Base-by-base conservation (phyloP, 2,797 vertebrate genomes). In the Heteromormyrus szaboi region DNA sequence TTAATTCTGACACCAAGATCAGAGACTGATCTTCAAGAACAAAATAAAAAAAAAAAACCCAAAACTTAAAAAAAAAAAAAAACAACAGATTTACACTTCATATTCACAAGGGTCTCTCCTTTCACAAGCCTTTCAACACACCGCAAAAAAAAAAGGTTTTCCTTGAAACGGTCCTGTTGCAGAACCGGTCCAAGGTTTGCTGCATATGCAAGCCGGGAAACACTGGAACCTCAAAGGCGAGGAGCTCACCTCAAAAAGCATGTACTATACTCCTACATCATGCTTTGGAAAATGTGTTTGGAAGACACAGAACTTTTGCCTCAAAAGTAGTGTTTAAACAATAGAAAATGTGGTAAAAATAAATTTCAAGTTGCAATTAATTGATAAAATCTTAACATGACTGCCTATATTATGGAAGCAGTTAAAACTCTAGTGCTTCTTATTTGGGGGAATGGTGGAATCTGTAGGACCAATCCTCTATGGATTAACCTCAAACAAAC, bases 1-100 rank as follows among this genome's bases (percentile, higher is more conserved):
- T 98, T 98, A 97, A 97, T 97, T 97, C 97, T 97, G 97, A 97
- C 97, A 97, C 96, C 96, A 95, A 96, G 97, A 99, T 98, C 97
- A 97, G 96, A 95, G 98, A 96, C 96, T 97, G 97, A 97, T 97
- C 96, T 96, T 97, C 92, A 93, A 96, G 94, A 96, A 97, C 94
- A 93, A 95, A 96, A 89, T 0, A 84, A 91, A 89, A 90, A 91
- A 92, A 89, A 89, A 72, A 89, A 41, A 94, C 95, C 96, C 96
- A 96, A 96, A 41, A 94, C 95, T 96, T 96, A 96, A 96, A 95
- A 97, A 2, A n/a, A 84, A 51, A 8, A 84, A 7, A 11, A 29
- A 6, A 50, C 51, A 29, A 29, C 22, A 53, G 76, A 79, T 79
- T 96, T 97, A 98, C 97, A 97, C 94, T 96, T 97, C 95, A 96